Base-by-base conservation (phyloP, 2,113 vertebrate genomes). In the Vidua chalybeata region DNA sequence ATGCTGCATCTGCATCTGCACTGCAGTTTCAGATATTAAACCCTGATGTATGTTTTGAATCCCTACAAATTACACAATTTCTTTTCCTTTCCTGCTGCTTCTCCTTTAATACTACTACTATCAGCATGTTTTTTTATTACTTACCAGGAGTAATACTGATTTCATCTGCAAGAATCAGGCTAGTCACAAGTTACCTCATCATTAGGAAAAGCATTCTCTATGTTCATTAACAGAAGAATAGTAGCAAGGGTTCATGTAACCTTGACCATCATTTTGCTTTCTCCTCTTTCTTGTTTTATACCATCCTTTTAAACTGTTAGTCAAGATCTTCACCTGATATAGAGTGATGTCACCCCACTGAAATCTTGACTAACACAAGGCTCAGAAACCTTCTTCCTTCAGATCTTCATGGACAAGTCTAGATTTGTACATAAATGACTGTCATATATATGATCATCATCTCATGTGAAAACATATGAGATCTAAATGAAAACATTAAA, bases 71-170 rank as follows among this genome's bases (percentile, higher is more conserved):
- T 58, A 90, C 9, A 1, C 48, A 58, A 71, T 95, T 95, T 90
- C 75, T 92, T 92, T 91, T 88, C 41, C 56, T 86, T 87, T 95
- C 84, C 90, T 87, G 35, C 61, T 69, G 58, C 54, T 92, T 81
- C 35, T 93, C 39, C 33, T 85, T 69, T 76, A 73, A 26, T 56
- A 31, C n/a, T 68, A 51, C 35, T 58, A 46, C 62, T 88, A 93
- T 84, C 56, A 84, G 80, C 73, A 89, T 79, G 37, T 89, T 91
- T 90, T 76, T 82, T 80, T 77, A 77, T 82, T 81, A 10, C 52
- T 51, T 73, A 84, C n/a, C 33, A 84, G 39, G 43, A 81, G 22
- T 56, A 76, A 90, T 86, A 71, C 52, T 94, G 59, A 93, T 80
- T 97, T 93, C 39, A 86, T 74, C 35, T 80, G 35, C 79, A 85